These are phyloP conservation scores for Machimus atricapillus DNA, from an alignment of 2,888 invertebrate genomes.

Conservation along the genomic window DNA sequence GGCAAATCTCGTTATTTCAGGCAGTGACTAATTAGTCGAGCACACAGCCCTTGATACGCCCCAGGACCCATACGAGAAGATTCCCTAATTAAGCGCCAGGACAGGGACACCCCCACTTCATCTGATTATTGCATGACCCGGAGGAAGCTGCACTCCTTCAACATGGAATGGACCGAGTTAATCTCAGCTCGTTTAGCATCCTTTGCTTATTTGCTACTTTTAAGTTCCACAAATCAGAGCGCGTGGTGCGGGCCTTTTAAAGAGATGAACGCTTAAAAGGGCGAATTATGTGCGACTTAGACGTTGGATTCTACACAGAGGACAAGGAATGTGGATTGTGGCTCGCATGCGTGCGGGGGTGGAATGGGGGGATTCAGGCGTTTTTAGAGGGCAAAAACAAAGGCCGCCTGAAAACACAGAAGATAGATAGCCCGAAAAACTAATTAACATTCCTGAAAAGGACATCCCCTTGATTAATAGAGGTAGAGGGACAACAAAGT, in stretches of 20 bases:
- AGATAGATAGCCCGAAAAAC: not conserved
- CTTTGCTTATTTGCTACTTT: not conserved
- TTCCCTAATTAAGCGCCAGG: not conserved
- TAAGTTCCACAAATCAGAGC: not conserved
- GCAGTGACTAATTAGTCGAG: not conserved
- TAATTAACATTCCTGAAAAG: not conserved
- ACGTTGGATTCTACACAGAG: not conserved
- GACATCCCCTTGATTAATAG: not conserved
- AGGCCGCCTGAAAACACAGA: not conserved
- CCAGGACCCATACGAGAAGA: not conserved
- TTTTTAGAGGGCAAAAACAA: not conserved
- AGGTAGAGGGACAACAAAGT: not conserved
- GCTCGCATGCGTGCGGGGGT: not conserved
- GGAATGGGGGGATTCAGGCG: not conserved
- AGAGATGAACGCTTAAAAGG: not conserved
- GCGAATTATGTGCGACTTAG: not conserved
- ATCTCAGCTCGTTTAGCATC: not conserved
- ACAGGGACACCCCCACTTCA: not conserved
- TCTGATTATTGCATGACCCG: not conserved
- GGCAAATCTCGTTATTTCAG: not conserved
- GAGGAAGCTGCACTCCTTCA: not conserved
- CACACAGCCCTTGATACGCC: not conserved
- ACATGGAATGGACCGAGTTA: not conserved
- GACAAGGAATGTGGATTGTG: not conserved
- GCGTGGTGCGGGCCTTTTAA: not conserved